These are phyloP conservation scores for Eriosoma lanigerum DNA, from an alignment of 1,140 invertebrate genomes.

Conservation along the genomic window DNA sequence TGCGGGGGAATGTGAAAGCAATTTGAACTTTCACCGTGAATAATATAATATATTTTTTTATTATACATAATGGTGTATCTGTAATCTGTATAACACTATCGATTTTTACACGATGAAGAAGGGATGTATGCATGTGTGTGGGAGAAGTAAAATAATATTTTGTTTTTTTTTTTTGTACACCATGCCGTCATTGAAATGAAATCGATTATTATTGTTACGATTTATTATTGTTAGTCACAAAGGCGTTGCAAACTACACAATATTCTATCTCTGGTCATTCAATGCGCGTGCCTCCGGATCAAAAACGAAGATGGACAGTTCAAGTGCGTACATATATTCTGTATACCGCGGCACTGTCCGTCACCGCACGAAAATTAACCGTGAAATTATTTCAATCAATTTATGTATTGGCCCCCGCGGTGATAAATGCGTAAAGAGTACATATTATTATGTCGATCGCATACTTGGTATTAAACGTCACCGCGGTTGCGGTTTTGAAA, in stretches of 20 bases:
- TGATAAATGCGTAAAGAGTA: not conserved
- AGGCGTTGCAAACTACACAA: not conserved
- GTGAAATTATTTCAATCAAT: conserved; percentile 5
- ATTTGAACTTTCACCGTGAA: conserved; percentile 27
- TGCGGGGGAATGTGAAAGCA: conserved; percentile 40
- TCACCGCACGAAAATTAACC: not conserved
- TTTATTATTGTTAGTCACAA: not conserved
- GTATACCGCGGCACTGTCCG: not conserved
- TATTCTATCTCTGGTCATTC: not conserved
- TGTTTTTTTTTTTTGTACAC: too few relatives aligned
- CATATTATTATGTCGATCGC: not conserved
- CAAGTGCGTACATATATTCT: not conserved
- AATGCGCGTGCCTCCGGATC: not conserved
- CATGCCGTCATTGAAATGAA: too few relatives aligned
- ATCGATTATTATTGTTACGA: not conserved
- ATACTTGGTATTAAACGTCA: not conserved
- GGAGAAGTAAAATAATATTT: too few relatives aligned
- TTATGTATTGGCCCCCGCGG: too few relatives aligned
- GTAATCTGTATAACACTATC: not conserved
- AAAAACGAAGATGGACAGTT: not conserved
- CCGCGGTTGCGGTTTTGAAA: not conserved
- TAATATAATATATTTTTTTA: not conserved
- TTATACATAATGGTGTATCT: not conserved
- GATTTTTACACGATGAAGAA: not conserved
- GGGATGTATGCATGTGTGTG: not conserved